Evolutionary conservation across 2,888 invertebrate species (phyloP), one percentile per base, ranked within the genome.

Genomic region (Anticlea derivata): DNA sequence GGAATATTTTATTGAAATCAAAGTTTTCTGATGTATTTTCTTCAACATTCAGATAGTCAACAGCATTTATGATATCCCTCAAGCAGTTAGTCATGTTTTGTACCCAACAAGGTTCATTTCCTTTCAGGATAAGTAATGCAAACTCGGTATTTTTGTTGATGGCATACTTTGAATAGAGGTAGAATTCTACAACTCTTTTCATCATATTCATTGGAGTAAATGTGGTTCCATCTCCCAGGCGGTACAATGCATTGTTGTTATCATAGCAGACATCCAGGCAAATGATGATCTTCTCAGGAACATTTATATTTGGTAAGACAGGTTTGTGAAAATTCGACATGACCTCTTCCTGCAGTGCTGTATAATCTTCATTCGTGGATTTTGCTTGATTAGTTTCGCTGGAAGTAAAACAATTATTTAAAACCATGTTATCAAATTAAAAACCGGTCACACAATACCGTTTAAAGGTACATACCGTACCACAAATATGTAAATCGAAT

Each of bases 81-180:
- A 92, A 69, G 65, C 93, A 92, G 64, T 72, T 92, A 0, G 94
- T 94, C 63, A 95, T 95, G 59, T 93, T 92, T 61, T 92, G 87
- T 27, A 92, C 61, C 93, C 92, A 93, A 27, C 74, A 75, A 1
- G 90, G 83, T 50, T 88, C 85, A 26, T 86, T 78, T 35, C 92
- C 89, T 66, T 92, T 92, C 37, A 95, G 66, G 4, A 91, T 73
- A 37, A 94, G 71, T 24, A 95, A 68, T 13, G 94, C 94, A 87
- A 92, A 95, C 74, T 94, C 92, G 38, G 94, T 94, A 53, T 76
- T 84, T 29, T 81, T 84, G 65, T 93, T 92, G 17, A 94, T 92
- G 0, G 87, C 82, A 60, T 88, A 79, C 77, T 95, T 95, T 10
- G 92, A 90, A 64, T 92, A 81, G 5, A 95, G 63, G 68, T 94